phyloP scores from a whole-genome alignment of 2,113 vertebrate species.

The Corythoichthys intestinalis region DNA sequence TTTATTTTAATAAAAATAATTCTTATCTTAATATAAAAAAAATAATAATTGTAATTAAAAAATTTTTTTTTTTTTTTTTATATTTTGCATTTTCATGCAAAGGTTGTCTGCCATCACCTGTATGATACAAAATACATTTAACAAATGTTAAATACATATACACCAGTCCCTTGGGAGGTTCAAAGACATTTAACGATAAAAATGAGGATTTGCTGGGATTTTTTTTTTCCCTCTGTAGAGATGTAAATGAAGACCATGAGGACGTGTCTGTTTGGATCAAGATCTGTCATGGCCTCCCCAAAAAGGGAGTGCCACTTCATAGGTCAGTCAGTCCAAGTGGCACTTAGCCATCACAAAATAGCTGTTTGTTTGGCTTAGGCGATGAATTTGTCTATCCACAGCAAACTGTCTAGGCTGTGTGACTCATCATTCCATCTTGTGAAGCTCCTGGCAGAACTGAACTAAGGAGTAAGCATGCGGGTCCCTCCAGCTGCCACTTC shows the following conservation, averaged over 20 bases:
- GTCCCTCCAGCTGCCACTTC: constrained; percentile 12
- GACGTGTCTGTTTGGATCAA: constrained; percentile 28
- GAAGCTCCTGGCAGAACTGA: constrained; percentile 9
- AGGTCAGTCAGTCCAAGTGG: constrained; percentile 26
- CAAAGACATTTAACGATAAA: background rate
- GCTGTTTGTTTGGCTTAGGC: constrained; percentile 28
- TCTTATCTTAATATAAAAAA: no score
- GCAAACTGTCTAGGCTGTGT: constrained; percentile 22
- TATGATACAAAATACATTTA: no score
- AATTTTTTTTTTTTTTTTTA: no score
- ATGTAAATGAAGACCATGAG: constrained; percentile 35
- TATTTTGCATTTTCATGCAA: no score
- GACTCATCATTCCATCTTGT: constrained; percentile 36
- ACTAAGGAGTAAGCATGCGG: constrained; percentile 11
- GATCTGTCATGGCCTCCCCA: constrained; percentile 17
- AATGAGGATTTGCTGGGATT: constrained; percentile 10
- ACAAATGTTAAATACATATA: no score
- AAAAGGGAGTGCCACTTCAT: constrained; percentile 24
- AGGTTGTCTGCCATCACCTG: no score
- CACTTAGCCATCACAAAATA: constrained; percentile 40
- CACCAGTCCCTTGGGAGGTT: no score
- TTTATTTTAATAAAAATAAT: no score
- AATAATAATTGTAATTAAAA: no score
- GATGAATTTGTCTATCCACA: constrained; percentile 34
- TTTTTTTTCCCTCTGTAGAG: constrained; percentile 14